Conservation (phyloP, 2,113 vertebrate species). For the Fulmarus glacialis region DNA sequence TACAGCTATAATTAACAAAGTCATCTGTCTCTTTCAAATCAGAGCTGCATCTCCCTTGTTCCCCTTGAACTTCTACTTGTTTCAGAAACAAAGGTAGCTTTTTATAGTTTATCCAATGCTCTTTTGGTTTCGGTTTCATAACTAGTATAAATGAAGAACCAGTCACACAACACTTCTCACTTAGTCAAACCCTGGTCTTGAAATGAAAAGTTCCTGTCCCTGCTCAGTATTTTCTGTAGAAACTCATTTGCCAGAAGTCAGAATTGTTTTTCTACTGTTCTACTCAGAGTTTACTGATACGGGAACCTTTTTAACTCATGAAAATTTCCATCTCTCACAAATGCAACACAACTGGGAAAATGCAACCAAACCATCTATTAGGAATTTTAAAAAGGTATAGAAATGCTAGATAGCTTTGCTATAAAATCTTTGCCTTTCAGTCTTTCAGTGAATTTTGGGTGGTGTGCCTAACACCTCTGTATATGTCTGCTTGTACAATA, state of each 20-base stretch:
- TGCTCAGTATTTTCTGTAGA: neutral
- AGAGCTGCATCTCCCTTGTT: neutral
- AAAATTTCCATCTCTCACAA: neutral
- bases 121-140: neutral
- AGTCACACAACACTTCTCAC: neutral
- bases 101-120: neutral
- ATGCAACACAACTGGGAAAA: neutral
- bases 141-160: neutral
- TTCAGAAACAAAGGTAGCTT: neutral
- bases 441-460: neutral
- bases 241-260: neutral
- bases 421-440: neutral
- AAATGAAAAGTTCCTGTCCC: neutral
- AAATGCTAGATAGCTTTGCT: neutral
- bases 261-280: neutral
- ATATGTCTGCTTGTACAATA: neutral
- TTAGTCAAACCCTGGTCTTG: neutral
- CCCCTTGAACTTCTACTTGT: neutral
- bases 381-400: neutral
- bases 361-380: neutral
- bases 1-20: neutral
- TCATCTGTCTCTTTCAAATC: neutral
- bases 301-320: neutral
- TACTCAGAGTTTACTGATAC: neutral
- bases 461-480: neutral